These are phyloP conservation scores for Xenopus borealis DNA, from an alignment of 2,113 vertebrate genomes.

Conservation along the genomic window DNA sequence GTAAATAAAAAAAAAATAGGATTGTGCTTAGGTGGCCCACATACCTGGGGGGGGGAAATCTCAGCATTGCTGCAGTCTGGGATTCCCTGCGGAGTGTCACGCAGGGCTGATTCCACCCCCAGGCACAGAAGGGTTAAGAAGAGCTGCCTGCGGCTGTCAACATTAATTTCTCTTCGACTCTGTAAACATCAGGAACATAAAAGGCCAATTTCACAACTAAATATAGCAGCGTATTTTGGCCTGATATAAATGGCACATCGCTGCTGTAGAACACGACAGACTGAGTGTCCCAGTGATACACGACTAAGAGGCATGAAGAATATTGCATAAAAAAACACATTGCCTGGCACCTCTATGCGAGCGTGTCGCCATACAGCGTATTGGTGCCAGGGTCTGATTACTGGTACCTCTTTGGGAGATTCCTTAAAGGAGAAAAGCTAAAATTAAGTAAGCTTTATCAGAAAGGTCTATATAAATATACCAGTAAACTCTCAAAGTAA, in stretches of 20 bases:
- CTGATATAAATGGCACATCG: conserved; percentile 44
- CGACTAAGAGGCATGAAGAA: neutral
- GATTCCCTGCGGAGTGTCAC: neutral
- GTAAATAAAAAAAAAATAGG: neutral
- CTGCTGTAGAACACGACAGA: conserved; percentile 43
- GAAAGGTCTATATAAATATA: too few species aligned
- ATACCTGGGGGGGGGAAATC: neutral
- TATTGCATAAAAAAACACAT: neutral
- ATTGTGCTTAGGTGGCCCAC: neutral
- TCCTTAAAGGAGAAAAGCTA: too few species aligned
- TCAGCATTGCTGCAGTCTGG: neutral
- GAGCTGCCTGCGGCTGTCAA: conserved; percentile 36
- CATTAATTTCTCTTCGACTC: conserved; percentile 44
- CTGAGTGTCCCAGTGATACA: conserved; percentile 32
- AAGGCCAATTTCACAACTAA: conserved; percentile 47
- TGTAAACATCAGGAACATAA: conserved; percentile 46
- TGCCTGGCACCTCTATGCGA: neutral
- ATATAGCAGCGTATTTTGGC: conserved; percentile 45
- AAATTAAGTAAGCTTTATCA: too few species aligned
- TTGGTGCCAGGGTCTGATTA: too few species aligned
- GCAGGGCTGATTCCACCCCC: neutral
- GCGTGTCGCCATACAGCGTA: too few species aligned
- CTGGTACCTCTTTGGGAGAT: too few species aligned
- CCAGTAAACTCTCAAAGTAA: too few species aligned
- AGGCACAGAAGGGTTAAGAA: conserved; percentile 26